Conservation (phyloP, 2,888 invertebrate genomes). For the Synanthedon vespiformis region DNA sequence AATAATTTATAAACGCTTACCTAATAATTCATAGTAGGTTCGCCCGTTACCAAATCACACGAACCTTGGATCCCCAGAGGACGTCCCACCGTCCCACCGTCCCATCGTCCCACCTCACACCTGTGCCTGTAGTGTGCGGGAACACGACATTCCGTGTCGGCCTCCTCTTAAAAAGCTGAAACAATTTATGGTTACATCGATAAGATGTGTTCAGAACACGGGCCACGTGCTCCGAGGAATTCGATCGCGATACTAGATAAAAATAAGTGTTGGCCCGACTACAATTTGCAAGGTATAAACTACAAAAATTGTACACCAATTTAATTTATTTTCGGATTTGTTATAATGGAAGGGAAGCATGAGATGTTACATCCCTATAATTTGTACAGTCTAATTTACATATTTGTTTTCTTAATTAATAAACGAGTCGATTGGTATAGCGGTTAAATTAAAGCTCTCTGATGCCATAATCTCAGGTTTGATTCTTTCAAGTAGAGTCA, state of each 20-base stretch:
- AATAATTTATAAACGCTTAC: neutral
- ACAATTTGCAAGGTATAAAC: neutral
- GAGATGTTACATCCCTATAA: no score
- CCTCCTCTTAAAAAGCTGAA: constrained; percentile 15
- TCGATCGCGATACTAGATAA: constrained; percentile 16
- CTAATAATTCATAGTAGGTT: neutral
- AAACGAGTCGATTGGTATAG: no score
- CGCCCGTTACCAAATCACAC: neutral
- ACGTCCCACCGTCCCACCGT: neutral
- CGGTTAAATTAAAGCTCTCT: no score
- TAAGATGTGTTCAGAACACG: constrained; percentile 25
- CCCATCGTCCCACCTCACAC: neutral
- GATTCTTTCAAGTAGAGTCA: no score
- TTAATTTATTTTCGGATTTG: neutral
- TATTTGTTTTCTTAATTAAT: no score
- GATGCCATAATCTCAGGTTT: no score
- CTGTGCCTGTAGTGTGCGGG: neutral
- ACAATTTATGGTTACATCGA: constrained; percentile 34
- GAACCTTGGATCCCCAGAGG: neutral
- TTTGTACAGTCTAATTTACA: no score
- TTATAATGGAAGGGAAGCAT: no score
- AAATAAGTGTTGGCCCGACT: constrained; percentile 10
- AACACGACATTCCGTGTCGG: constrained; percentile 9
- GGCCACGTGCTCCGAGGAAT: constrained; percentile 16
- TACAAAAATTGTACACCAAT: neutral